phyloP scores from a whole-genome alignment of 2,888 invertebrate species.

The Phengaris arion region DNA sequence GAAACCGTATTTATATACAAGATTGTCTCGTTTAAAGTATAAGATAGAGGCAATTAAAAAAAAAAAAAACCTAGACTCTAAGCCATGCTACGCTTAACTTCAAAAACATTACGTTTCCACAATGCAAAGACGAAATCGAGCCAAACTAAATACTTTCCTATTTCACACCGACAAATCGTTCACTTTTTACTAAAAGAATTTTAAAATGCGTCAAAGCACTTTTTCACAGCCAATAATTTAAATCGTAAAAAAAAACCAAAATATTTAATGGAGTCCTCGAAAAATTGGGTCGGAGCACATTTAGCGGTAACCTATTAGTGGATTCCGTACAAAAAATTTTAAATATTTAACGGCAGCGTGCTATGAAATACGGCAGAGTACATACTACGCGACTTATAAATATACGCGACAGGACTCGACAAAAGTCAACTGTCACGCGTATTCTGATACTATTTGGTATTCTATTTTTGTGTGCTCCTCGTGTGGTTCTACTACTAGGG shows the following conservation, averaged over 20 bases:
- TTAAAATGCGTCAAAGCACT: not conserved
- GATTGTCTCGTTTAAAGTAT: too few species aligned
- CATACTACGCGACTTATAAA: not conserved
- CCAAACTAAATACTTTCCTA: not conserved
- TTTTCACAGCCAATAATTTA: not conserved
- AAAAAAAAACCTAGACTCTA: too few species aligned
- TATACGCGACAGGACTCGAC: too few species aligned
- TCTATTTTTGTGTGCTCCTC: too few species aligned
- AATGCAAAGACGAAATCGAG: too few species aligned
- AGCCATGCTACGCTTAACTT: too few species aligned
- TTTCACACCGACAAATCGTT: not conserved
- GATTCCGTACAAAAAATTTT: not conserved
- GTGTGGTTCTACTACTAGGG: too few species aligned
- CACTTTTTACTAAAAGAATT: not conserved
- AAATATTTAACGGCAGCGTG: constrained; percentile 7
- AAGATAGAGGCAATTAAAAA: too few species aligned
- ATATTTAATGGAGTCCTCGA: constrained; percentile 19
- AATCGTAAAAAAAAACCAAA: constrained; percentile 9
- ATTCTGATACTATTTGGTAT: too few species aligned
- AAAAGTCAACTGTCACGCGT: too few species aligned
- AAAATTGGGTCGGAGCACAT: constrained; percentile 9
- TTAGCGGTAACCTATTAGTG: constrained; percentile 1
- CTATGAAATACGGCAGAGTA: not conserved
- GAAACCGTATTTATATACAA: too few species aligned
- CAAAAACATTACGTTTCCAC: too few species aligned